A percentile compares a stretch with the other conserved stretches of the same genome.
phyloP scores from a whole-genome alignment of 2,113 vertebrate species.

The Dipodomys spectabilis region DNA sequence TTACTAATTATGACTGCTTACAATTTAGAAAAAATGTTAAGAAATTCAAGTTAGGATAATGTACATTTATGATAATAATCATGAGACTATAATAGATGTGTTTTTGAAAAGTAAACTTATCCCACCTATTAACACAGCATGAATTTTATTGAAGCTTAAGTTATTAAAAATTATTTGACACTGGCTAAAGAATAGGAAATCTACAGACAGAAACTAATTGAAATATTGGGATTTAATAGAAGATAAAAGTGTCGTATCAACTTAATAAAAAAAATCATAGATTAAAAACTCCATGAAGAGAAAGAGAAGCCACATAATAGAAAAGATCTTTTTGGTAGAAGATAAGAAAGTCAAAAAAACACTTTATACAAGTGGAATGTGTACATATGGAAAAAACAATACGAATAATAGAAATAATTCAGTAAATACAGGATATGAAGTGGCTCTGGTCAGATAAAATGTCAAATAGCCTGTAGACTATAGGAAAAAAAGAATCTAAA shows the following conservation, averaged over 20 bases:
- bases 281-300: not conserved
- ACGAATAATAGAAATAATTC: not conserved
- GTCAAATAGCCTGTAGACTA: not conserved
- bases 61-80: not conserved
- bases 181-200: not conserved
- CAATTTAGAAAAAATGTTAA: not conserved
- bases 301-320: not conserved
- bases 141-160: not conserved
- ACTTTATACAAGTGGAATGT: not conserved
- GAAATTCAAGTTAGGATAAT: not conserved
- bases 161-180: slow-evolving; percentile 3
- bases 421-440: not conserved
- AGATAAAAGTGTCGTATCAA: not conserved
- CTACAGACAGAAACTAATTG: not conserved
- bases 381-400: not conserved
- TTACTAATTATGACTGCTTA: not conserved
- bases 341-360: not conserved
- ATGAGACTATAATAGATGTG: not conserved
- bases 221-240: not conserved
- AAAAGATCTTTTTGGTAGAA: slow-evolving; percentile 1
- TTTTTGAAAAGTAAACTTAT: slow-evolving; percentile 26
- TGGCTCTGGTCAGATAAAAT: not conserved
- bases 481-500: not conserved
- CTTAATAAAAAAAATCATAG: not conserved
- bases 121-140: not conserved